Base-by-base conservation (phyloP, 2,113 vertebrate genomes). In the Toxotes chatareus region DNA sequence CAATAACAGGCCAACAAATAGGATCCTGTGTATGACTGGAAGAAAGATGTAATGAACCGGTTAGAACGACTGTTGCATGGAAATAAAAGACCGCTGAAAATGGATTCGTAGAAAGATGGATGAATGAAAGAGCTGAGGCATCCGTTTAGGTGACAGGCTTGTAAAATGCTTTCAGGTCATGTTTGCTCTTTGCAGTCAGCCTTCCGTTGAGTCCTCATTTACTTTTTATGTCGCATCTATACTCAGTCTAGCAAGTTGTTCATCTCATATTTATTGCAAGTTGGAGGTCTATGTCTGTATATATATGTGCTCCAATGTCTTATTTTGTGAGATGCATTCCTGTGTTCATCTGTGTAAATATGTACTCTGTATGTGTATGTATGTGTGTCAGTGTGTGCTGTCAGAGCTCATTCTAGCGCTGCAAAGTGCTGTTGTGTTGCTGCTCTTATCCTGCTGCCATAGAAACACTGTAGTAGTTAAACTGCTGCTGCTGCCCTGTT, bases 241-340 rank as follows among this genome's bases (percentile, higher is more conserved):
- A 47, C 78, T 79, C 32, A 69, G 71, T 82, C 79, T 7, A 73
- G 38, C 66, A 32, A 80, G 46, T 78, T 82, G 64, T 69, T 23
- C 80, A 86, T 89, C 69, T 32, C 77, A 84, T 89, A 59, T 78
- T 86, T 79, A 82, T 73, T 76, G 71, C 51, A 79, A 68, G 85
- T 80, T 82, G 63, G 66, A 91, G 89, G 86, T 92, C 88, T 47
- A 90, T 92, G 91, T 93, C 89, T 93, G 89, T 82, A 47, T 84
- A 74, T 93, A 88, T 89, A 70, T 90, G 84, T 91, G 90, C 83
- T 87, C 83, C 61, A 66, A 68, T 82, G 90, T 94, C 81, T 21
- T 36, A 36, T 73, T 75, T 46, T 84, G 87, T 89, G 32, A 61
- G 51, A 65, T 73, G 67, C 87, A 62, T 81, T 74, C 44, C 23